Evolutionary conservation across 2,888 invertebrate genomes (phyloP).

Genomic region (Clivina fossor): DNA sequence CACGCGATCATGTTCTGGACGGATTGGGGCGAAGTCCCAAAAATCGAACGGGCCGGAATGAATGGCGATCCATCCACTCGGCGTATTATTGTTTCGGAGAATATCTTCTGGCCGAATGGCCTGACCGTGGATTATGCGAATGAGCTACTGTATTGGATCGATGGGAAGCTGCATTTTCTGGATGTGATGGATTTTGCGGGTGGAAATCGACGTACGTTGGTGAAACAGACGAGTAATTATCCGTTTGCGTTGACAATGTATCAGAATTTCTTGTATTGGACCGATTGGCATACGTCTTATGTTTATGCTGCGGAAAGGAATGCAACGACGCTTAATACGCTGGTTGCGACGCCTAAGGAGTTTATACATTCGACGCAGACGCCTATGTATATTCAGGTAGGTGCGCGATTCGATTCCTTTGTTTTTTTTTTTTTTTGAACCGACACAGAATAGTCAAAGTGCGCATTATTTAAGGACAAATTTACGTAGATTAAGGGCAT

Average conservation of each 20-base stretch:
- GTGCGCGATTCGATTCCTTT: too few relatives aligned
- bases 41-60: slow-evolving; percentile 90
- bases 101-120: slow-evolving; percentile 95
- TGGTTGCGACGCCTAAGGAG: too few relatives aligned
- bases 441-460: too few relatives aligned
- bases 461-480: too few relatives aligned
- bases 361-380: slow-evolving; percentile 68
- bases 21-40: slow-evolving; percentile 91
- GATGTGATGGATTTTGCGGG: slow-evolving; percentile 87
- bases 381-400: slow-evolving; percentile 86
- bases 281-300: slow-evolving; percentile 84
- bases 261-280: slow-evolving; percentile 81
- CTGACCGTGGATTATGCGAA: slow-evolving; percentile 80
- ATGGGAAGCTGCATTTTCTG: slow-evolving; percentile 80
- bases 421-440: too few relatives aligned
- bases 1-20: slow-evolving; percentile 87
- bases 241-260: slow-evolving; percentile 82
- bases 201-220: slow-evolving; percentile 67
- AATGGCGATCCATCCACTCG: slow-evolving; percentile 78
- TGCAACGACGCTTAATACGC: slow-evolving; percentile 54
- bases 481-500: too few relatives aligned
- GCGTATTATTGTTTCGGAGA: slow-evolving; percentile 75
- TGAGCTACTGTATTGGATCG: slow-evolving; percentile 86
- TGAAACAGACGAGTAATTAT: slow-evolving; percentile 71
- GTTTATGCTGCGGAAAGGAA: slow-evolving; percentile 54